Percentiles rank a stretch among this genome's conserved stretches.
Evolutionary conservation across 2,797 vertebrate genomes (phyloP).

Genomic region (Enteromius anoplus): DNA sequence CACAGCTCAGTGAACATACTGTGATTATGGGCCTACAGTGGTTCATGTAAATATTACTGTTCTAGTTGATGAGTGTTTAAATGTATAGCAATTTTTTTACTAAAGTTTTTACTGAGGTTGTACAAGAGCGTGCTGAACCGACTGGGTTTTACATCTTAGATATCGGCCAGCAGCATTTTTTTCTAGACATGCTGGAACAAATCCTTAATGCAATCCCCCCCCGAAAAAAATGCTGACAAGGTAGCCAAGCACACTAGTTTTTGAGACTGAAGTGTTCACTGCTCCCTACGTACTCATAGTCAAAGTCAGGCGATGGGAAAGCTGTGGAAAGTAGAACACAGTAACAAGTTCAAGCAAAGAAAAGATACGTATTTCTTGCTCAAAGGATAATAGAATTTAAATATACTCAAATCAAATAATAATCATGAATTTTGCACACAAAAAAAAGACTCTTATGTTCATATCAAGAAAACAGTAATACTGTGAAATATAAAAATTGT

Average conservation of each 20-base stretch:
- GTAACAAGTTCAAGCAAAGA: background rate
- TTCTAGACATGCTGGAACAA: background rate
- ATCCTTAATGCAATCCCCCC: background rate
- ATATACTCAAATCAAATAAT: background rate
- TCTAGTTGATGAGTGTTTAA: background rate
- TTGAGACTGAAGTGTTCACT: background rate
- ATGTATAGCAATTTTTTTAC: slow-evolving; percentile 7
- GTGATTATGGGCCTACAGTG: background rate
- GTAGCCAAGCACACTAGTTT: background rate
- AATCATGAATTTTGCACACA: too few species aligned
- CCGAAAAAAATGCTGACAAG: background rate
- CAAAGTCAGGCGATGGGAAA: background rate
- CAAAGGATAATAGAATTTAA: background rate
- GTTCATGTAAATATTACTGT: background rate
- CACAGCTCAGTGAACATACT: background rate
- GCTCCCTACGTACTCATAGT: background rate
- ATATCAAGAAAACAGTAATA: background rate
- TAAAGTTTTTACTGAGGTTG: background rate
- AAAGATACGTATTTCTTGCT: background rate
- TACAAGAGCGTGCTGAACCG: background rate
- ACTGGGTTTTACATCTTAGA: background rate
- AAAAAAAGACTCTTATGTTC: background rate
- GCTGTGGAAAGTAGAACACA: background rate
- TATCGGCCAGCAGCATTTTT: background rate
- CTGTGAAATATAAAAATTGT: background rate